Evolutionary conservation across 2,797 vertebrate genomes (phyloP), one percentile per base, ranked within the genome.

Genomic region (Echiichthys vipera): DNA sequence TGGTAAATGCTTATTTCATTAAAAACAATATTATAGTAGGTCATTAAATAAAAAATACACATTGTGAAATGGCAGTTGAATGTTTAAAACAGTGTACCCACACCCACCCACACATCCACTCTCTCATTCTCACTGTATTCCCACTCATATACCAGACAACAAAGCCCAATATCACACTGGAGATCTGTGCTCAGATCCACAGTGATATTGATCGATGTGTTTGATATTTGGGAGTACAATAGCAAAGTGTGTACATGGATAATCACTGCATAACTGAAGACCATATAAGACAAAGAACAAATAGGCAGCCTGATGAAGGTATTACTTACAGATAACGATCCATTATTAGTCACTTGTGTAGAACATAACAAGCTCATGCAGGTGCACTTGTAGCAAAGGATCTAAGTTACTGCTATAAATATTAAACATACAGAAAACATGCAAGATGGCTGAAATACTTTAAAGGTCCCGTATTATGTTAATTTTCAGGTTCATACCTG

Each of bases 71-170:
- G 79, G 55, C 71, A 83, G 64, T 70, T 85, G 57, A 86, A 89
- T 67, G 81, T 76, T 78, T 80, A 85, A 57, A 85, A 69, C 43
- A 73, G 69, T 87, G 71, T 81, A 79, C 27, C 80, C 84, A 81
- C 78, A 81, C 81, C 83, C 89, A 88, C 80, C 82, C 78, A 84
- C 77, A 85, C 85, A 90, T 88, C 74, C 86, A 89, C 80, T 27
- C 87, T 65, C 71, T 84, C 88, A 89, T 83, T 89, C 86, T 82
- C 83, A 81, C 42, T 64, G 72, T 50, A 68, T 72, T 81, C 81
- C 59, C 84, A 85, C 62, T 79, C 79, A 87, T 66, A 83, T 80
- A 89, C 78, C 79, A 89, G 77, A 86, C 80, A 89, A 71, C 74
- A 80, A 65, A 83, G 72, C 62, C 62, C 68, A 91, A 84, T 61